phyloP scores from a whole-genome alignment of 2,113 vertebrate genomes.

The Protobothrops mucrosquamatus region DNA sequence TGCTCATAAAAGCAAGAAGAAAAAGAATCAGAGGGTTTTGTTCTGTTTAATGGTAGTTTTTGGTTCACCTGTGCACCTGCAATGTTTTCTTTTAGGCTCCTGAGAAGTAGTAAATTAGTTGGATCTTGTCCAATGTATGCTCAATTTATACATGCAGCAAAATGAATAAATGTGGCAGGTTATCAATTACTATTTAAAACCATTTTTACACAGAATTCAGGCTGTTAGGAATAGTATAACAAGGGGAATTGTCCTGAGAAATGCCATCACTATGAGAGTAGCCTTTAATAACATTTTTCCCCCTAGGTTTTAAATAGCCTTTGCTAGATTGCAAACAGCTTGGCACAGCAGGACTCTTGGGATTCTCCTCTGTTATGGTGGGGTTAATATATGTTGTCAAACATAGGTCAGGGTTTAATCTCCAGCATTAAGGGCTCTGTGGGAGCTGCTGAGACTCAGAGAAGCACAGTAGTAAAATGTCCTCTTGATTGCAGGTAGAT shows the following conservation, averaged over 20 bases:
- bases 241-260: not conserved
- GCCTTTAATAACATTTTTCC: not conserved
- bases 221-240: not conserved
- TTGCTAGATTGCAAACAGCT: not conserved
- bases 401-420: conserved; percentile 61
- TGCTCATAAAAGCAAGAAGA: not conserved
- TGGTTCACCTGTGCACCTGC: not conserved
- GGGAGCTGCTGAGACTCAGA: conserved; percentile 23
- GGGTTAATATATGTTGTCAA: conserved; percentile 34
- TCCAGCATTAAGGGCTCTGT: conserved; percentile 3
- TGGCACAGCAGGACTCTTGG: not conserved
- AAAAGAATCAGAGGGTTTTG: not conserved
- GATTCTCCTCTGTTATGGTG: not conserved
- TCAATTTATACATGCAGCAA: not conserved
- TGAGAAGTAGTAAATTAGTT: not conserved
- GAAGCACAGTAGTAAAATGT: conserved; percentile 22
- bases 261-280: not conserved
- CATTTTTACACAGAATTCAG: not conserved
- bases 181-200: not conserved
- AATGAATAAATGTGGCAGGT: not conserved
- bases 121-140: not conserved
- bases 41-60: not conserved
- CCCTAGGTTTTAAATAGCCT: not conserved
- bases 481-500: conserved; percentile 56
- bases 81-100: not conserved